Evolutionary conservation across 2,797 vertebrate genomes (phyloP), one percentile per base, ranked within the genome.

Genomic region (Pseudopleuronectes americanus): DNA sequence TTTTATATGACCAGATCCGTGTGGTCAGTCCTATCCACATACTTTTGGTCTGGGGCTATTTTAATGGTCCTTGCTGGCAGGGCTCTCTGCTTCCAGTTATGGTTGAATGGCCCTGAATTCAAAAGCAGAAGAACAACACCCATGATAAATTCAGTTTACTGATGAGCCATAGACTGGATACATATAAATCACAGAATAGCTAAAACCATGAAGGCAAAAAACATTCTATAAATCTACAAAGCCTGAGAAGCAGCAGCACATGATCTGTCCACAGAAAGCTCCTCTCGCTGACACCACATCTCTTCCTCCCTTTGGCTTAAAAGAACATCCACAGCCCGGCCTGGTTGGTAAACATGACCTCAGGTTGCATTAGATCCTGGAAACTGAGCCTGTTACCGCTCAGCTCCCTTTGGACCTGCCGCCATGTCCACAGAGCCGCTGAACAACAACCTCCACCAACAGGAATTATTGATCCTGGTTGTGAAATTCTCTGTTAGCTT

Each of bases 271-370:
- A 56, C 17, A 62, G 64, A 60, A 57, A 57, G 53, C 55, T 49
- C 64, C 6, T 52, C 53, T 63, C 51, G 5, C 36, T 33, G 64
- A 51, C 60, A 17, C 16, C 41, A 43, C 12, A 43, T 17, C 41
- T 14, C 14, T 17, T 43, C 41, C 12, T 43, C 16, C 41, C 41
- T 12, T 41, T 16, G 38, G 38, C 38, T 16, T 0, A 5, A 41
- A 5, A 41, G 38, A 16, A 41, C 10, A 41, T 16, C 16, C 41
- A 4, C 41, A 6, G 41, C 28, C 28, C 28, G 28, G 61, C 38
- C 61, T 31, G 24, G n/a, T 65, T 55, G 31, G 75, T 76, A 68
- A 78, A 81, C 68, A 81, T 3, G n/a, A 80, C 66, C 47, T 83
- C 77, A 81, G 22, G 16, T 56, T 54, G 62, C 60, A 64, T 43